Evolutionary conservation across 2,113 vertebrate species (phyloP), one percentile per base, ranked within the genome.

Genomic region (Chaetops frenatus): DNA sequence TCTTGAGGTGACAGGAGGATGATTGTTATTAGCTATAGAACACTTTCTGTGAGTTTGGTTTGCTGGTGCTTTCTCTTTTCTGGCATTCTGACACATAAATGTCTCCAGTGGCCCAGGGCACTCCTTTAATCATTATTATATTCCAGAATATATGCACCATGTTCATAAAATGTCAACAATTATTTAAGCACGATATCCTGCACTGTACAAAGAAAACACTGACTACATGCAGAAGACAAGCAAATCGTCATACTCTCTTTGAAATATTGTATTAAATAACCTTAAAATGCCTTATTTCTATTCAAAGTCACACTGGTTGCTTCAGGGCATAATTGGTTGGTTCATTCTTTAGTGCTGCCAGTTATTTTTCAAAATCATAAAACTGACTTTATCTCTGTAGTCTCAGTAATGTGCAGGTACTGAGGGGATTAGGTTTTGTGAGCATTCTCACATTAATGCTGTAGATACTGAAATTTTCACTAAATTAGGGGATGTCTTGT

Each of bases 261-360:
- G 88, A 91, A 95, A 96, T 83, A 91, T 20, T 86, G 65, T 48
- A 66, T 87, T 89, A 94, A 90, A 90, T 57, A 92, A 89, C 56
- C 48, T 53, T 76, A 40, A 3, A 25, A 64, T 76, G 35, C 48
- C 79, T 94, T 64, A 92, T 96, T 96, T 82, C 86, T 88, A 96
- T 97, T 95, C 94, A 84, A 91, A 93, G 92, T 89, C 91, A 95
- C 80, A 81, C 66, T 58, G 66, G 50, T 85, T 88, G 92, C 96
- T 90, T 91, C 91, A 47, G 93, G 95, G 93, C 91, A 93, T 92
- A 96, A 95, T 85, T 92, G 87, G 64, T 71, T 90, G 53, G 58
- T 92, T 94, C 90, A 54, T 89, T 92, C 48, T 90, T 93, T 80
- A 94, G 36, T 3, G 21, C 60, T 95, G 87, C 48, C 73, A 91